Percentiles rank a stretch among this genome's conserved stretches.
These are phyloP conservation scores for Eupsittula cactorum DNA, from an alignment of 2,113 vertebrate genomes.

Conservation along the genomic window DNA sequence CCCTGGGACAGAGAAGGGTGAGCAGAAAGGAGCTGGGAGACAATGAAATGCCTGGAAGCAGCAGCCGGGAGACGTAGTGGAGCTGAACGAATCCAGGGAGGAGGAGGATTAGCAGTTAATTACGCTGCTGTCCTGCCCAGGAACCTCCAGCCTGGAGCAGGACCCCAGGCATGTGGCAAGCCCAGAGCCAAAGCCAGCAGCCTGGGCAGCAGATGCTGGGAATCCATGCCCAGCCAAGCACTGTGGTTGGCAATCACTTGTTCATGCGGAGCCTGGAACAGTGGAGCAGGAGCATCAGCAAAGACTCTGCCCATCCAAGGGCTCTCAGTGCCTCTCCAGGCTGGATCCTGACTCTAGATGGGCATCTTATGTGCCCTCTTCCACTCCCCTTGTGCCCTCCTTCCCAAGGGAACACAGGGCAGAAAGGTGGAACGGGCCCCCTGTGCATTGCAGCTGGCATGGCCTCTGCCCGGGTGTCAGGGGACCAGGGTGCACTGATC, in stretches of 20 bases:
- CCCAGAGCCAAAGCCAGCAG: background rate
- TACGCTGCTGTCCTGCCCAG: background rate
- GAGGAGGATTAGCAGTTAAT: conserved; percentile 3
- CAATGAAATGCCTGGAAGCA: background rate
- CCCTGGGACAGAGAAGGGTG: background rate
- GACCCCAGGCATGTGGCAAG: background rate
- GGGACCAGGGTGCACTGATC: background rate
- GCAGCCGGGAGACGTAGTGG: background rate
- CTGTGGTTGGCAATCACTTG: background rate
- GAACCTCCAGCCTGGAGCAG: background rate
- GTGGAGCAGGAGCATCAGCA: rapidly evolving
- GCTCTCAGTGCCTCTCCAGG: background rate
- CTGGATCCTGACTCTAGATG: background rate
- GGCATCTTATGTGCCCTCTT: background rate
- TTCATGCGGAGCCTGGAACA: background rate
- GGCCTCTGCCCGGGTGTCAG: rapidly evolving
- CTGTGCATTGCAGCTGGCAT: rapidly evolving
- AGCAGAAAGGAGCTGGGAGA: background rate
- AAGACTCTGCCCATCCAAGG: background rate
- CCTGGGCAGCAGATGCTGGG: background rate
- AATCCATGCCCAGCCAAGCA: background rate
- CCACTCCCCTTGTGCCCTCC: background rate
- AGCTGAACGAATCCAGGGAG: background rate
- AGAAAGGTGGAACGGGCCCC: rapidly evolving
- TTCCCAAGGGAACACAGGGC: background rate